phyloP scores from a whole-genome alignment of 2,797 vertebrate genomes.

The Molothrus aeneus region DNA sequence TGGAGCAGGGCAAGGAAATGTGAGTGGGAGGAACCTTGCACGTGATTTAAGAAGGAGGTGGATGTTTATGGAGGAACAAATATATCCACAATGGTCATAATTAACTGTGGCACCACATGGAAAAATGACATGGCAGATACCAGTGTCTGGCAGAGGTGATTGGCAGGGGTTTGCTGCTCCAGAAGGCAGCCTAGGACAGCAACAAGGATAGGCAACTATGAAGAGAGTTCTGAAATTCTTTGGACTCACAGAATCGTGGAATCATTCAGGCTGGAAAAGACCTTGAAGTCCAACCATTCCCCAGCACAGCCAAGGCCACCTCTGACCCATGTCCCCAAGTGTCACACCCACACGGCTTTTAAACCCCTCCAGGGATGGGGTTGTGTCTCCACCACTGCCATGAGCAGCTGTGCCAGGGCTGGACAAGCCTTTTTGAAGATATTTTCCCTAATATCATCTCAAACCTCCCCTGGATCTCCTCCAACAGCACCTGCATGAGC shows the following conservation, averaged over 20 bases:
- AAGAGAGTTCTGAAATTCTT: background rate
- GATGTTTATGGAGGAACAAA: background rate
- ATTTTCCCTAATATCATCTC: background rate
- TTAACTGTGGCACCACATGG: background rate
- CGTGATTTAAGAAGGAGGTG: background rate
- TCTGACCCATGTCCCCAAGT: rapidly evolving
- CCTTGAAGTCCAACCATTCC: background rate
- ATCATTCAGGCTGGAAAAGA: background rate
- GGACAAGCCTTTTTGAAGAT: background rate
- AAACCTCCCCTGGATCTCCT: background rate
- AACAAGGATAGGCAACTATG: background rate
- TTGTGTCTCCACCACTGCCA: background rate
- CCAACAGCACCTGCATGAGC: background rate
- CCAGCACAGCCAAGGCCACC: background rate
- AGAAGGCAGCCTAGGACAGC: background rate
- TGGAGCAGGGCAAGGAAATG: background rate
- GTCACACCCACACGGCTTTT: rapidly evolving
- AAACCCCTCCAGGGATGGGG: background rate
- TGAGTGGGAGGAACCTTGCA: background rate
- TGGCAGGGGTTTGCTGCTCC: background rate
- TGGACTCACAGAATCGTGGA: background rate
- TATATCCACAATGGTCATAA: background rate
- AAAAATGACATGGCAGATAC: too few relatives aligned
- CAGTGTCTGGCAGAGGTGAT: background rate
- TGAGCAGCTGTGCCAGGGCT: background rate